Evolutionary conservation across 2,888 invertebrate species (phyloP), one percentile per base, ranked within the genome.

Genomic region (Cosmorhoe ocellata): DNA sequence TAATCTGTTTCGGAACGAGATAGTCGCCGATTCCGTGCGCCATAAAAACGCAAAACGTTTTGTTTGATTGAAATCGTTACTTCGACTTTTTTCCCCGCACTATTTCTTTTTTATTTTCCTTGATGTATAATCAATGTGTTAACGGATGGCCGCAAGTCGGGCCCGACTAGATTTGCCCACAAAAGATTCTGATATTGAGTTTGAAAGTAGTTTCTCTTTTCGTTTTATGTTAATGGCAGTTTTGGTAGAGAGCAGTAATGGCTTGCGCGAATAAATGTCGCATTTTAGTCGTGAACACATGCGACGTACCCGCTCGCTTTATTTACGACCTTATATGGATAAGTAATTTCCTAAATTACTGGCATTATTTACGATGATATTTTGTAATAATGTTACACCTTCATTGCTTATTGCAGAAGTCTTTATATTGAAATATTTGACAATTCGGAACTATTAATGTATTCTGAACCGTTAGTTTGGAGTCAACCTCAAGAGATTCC

Each of bases 1-100:
- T 91, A 91, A 91, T 91, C 90, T 91, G 89, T 90, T 86, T 86
- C 84, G 86, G 87, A 81, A 83, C 83, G 89, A 85, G 86, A 90
- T 88, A 87, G 88, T 89, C 87, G 84, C 79, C 79, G 84, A 81
- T 81, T 80, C 78, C 78, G 71, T 73, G 79, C 79, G 77, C 84
- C 83, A 85, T 90, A 90, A 90, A 89, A 90, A 89, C 89, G 88
- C 88, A 85, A 88, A 90, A 81, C 88, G 89, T 85, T 90, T 88
- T 82, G 87, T 84, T 86, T 87, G 89, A 90, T 89, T 90, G 89
- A 89, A 90, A 90, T 87, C 82, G 86, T 81, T 82, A 77, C 44
- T 53, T 48, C 76, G 75, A 76, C 74, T 82, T 85, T 83, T 86
- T 85, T 79, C 79, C 74, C 72, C 69, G 77, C 76, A 74, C 81